phyloP scores from a whole-genome alignment of 2,797 vertebrate genomes.

The Pachyuromys duprasi region DNA sequence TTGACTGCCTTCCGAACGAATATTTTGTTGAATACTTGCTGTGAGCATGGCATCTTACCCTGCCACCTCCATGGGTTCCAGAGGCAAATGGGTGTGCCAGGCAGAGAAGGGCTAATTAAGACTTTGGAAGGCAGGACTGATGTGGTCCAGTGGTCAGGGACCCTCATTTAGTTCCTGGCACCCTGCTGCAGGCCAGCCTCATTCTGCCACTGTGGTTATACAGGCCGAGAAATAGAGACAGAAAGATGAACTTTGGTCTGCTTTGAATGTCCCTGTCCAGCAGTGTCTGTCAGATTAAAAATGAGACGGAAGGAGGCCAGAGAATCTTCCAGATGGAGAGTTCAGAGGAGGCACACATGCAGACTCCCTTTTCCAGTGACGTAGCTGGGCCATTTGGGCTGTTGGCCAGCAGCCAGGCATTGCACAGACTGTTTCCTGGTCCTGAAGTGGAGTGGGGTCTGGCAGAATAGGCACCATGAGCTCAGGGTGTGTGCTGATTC shows the following conservation, averaged over 20 bases:
- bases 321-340: slow-evolving; percentile 83
- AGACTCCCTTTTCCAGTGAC: slow-evolving; percentile 57
- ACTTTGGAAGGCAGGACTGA: slow-evolving; percentile 72
- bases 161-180: slow-evolving; percentile 76
- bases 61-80: slow-evolving; percentile 38
- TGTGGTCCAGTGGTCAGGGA: slow-evolving; percentile 69
- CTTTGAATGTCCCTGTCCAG: slow-evolving; percentile 72
- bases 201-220: slow-evolving; percentile 60
- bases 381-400: slow-evolving; percentile 37
- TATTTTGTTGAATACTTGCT: slow-evolving; percentile 64
- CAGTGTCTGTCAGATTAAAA: slow-evolving; percentile 80
- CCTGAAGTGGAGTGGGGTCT: background rate
- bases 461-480: background rate
- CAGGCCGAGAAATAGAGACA: slow-evolving; percentile 54
- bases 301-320: slow-evolving; percentile 79
- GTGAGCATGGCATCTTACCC: slow-evolving; percentile 34
- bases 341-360: slow-evolving; percentile 78
- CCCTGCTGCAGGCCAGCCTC: slow-evolving; percentile 58
- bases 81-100: slow-evolving; percentile 66
- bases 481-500: background rate
- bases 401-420: slow-evolving; percentile 57
- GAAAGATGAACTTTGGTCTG: slow-evolving; percentile 74
- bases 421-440: slow-evolving; percentile 44
- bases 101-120: slow-evolving; percentile 75
- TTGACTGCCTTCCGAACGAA: background rate